Base-by-base conservation (phyloP, 2,888 invertebrate genomes). In the Leptopilina drosophilae region DNA sequence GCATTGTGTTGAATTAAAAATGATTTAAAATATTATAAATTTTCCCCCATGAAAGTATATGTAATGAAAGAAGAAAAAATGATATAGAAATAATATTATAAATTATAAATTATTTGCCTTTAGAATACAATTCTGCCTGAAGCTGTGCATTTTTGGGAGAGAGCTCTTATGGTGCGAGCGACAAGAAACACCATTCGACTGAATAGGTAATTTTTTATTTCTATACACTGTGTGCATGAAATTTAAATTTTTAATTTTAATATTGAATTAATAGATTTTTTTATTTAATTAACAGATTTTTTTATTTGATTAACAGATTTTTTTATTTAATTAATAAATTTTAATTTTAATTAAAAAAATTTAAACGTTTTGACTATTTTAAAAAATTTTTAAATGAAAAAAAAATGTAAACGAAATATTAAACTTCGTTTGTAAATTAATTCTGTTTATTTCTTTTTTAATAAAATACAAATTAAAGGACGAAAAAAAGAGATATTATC, bases 81-180 rank as follows among this genome's bases (percentile, higher is more conserved):
- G 33, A 33, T 33, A 33, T 33, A 1, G 33, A 33, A 33, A 33
- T 33, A 33, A 33, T 3, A 33, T n/a, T 20, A 62, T 7, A 2
- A 62, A 8, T 11, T 11, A 20, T 20, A 8, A 49, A 11, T 9
- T 49, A 49, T 86, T 82, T 85, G 81, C 82, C 93, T 93, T 66
- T 93, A 97, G 96, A 96, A 97, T 88, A 97, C 97, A 76, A 96
- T 98, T 83, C 92, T 98, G 85, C 97, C 98, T 0, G 95, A 97
- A 90, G 98, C 98, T 65, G 97, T 98, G 0, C 95, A 95, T 85
- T 99, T 97, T 93, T 98, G 98, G 98, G 97, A 98, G 91, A 94
- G 95, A 89, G 97, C 98, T 0, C 93, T 99, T 79, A 96, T 96
- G 94, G 98, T 98, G 2, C 94, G 98, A 77, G 95, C 96, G 92